Evolutionary conservation across 2,888 invertebrate species (phyloP).

Genomic region (Petrolisthes cinctipes): DNA sequence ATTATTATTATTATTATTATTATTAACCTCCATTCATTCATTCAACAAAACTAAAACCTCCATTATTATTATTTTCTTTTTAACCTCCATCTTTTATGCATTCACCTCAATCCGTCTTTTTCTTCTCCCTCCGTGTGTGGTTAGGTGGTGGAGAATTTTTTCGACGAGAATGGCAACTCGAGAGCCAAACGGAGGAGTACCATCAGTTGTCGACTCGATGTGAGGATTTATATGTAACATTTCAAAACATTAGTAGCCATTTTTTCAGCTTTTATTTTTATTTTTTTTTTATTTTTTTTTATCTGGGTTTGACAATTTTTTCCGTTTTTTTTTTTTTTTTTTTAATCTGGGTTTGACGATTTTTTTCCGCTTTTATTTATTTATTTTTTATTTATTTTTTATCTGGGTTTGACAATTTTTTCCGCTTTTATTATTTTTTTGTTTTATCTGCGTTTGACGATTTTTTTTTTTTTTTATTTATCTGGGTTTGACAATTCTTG

Average conservation of each 20-base stretch:
- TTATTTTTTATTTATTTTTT: background rate
- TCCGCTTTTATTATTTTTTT: background rate
- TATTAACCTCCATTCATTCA: too few species aligned
- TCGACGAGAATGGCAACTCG: conserved; percentile 64
- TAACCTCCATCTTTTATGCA: too few species aligned
- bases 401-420: background rate
- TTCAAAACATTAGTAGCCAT: background rate
- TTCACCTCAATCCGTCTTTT: too few species aligned
- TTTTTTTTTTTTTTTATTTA: background rate
- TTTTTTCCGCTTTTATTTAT: background rate
- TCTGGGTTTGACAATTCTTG: too few species aligned
- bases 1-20: too few species aligned
- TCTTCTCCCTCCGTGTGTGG: background rate
- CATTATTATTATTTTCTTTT: too few species aligned
- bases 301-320: background rate
- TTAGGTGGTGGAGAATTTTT: conserved; percentile 64
- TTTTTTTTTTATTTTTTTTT: background rate
- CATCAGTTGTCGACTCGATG: conserved; percentile 59
- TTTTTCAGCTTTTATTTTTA: background rate
- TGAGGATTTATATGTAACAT: conserved; percentile 30
- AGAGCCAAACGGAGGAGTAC: conserved; percentile 54
- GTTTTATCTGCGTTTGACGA: background rate
- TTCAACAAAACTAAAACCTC: too few species aligned
- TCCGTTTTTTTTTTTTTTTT: background rate
- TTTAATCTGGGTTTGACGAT: background rate